Base-by-base conservation (phyloP, 1,140 invertebrate genomes). In the Anastrepha ludens region DNA sequence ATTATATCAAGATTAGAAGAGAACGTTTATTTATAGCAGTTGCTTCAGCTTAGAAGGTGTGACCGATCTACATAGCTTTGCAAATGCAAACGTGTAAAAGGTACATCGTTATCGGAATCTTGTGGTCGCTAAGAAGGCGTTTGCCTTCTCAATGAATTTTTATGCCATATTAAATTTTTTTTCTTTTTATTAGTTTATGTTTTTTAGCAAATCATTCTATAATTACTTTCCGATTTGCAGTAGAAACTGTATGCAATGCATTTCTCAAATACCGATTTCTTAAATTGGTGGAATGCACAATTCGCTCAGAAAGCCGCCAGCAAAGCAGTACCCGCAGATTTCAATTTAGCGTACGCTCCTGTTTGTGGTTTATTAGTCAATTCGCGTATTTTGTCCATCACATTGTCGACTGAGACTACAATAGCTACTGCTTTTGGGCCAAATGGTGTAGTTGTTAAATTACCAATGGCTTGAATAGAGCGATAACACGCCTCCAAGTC, bases 401-500 rank as follows among this genome's bases (percentile, higher is more conserved):
- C 93, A 86, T 89, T 90, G 58, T 92, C 91, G 7, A 93, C 93
- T 70, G 93, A 92, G 44, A 92, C 90, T 2, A 94, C 89, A 85
- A 93, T 93, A 1, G 91, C 90, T 17, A 91, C 90, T 4, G 90
- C 89, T 41, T 90, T 88, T 70, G 90, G 90, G n/a, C 90, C 89
- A 44, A 91, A 91, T 2, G 91, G 89, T 9, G 96, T 91, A 47
- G 97, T 91, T 1, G 96, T 96, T 88, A 93, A 65, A 88, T 93
- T 93, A 1, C 96, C 96, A 86, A 97, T 90, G 58, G 95, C 95
- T 67, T 97, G 95, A 39, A 97, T 94, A 70, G 94, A 91, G 88
- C 96, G 94, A 90, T 97, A 97, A 64, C 94, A 94, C 2, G 96
- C 96, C 92, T 97, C 96, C n/a, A 94, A 89, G 90, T 97, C 97